Base-by-base conservation (phyloP, 92 coral and sea anemone species). In the Heliopora coerulea region DNA sequence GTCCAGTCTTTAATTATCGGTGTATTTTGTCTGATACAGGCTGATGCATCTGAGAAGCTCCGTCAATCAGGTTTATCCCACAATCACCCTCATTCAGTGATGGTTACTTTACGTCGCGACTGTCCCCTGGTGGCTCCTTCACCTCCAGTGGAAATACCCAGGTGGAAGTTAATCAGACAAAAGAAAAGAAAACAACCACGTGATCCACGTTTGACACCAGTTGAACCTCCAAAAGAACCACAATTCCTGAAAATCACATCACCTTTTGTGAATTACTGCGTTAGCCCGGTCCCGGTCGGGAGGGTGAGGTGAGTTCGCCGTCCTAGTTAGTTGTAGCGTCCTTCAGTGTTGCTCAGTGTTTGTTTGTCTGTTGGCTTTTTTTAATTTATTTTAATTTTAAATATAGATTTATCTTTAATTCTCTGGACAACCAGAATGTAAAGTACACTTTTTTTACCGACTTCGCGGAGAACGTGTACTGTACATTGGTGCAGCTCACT, bases 11-110 rank as follows among this genome's bases (percentile, higher is more conserved):
- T n/a, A n/a, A n/a, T n/a, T n/a, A n/a, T n/a, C n/a, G n/a, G n/a
- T n/a, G n/a, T n/a, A n/a, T 28, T 30, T 11, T 54, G 13, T 35
- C 57, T 34, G 23, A 9, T 34, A 17, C 42, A 93, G 98, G 98
- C 98, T 40, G 98, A 93, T 82, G 98, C 98, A 26, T 93, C 98
- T 31, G 98, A 93, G 59, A 89, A 89, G 52, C 98, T 93, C 10
- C 92, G 98, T 1, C 98, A 82, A 75, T 85, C 98, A 28, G 98
- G 98, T 3, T 64, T 93, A 72, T 93, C 98, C 8, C 98, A 90
- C 81, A 85, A 82, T 70, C 98, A 93, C 56, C 98, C 98, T 17
- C 98, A 93, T 77, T 88, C 98, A 2, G 88, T 87, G 26, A 82
- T 93, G 86, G 85, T 93, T 28, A 90, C 96, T 10, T 69, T 83